Evolutionary conservation across 2,888 invertebrate genomes (phyloP).

Genomic region (Troilus luridus): DNA sequence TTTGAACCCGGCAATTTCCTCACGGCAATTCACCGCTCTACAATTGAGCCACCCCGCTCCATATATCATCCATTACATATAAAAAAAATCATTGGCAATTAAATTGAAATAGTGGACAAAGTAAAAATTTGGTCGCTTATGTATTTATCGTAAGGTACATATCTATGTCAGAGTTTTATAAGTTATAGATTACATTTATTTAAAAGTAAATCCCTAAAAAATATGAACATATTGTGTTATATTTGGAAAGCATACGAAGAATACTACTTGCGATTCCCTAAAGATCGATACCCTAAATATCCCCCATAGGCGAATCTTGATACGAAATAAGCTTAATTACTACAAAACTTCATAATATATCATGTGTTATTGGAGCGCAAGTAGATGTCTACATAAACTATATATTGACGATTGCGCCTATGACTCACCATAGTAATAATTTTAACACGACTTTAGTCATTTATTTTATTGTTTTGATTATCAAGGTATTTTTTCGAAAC

Average conservation of each 20-base stretch:
- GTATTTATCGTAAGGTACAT: too few species aligned
- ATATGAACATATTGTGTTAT: not conserved
- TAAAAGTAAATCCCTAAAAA: not conserved
- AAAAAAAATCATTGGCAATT: too few species aligned
- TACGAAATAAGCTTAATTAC: slow-evolving; percentile 19
- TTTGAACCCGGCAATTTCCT: too few species aligned
- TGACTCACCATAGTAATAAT: not conserved
- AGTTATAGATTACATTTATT: not conserved
- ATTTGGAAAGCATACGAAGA: not conserved
- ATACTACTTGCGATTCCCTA: not conserved
- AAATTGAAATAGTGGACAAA: too few species aligned
- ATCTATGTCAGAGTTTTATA: not conserved
- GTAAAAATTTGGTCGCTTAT: too few species aligned
- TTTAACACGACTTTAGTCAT: not conserved
- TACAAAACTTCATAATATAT: not conserved
- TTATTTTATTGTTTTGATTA: not conserved
- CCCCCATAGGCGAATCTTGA: not conserved
- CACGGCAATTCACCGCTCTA: too few species aligned
- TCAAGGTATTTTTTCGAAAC: not conserved
- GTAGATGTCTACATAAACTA: not conserved
- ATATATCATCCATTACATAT: too few species aligned
- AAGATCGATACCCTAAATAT: not conserved
- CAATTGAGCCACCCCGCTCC: too few species aligned
- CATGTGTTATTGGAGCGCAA: not conserved
- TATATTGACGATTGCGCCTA: not conserved